phyloP scores from a whole-genome alignment of 2,888 invertebrate species.

The Hemithea aestivaria region DNA sequence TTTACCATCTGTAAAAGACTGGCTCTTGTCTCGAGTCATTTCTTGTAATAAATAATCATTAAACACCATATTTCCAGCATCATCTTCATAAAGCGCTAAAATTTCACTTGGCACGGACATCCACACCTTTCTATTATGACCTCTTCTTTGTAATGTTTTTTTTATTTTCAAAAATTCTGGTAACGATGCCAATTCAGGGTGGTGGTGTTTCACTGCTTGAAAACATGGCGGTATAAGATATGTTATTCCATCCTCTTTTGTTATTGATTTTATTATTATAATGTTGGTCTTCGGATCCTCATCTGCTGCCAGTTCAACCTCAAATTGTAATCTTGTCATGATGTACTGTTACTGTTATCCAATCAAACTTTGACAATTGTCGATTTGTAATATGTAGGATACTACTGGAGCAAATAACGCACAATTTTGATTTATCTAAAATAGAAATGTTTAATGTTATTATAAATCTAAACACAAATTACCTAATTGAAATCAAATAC shows the following conservation, averaged over 20 bases:
- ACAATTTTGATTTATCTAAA: no score
- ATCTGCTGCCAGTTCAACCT: slow-evolving; percentile 17
- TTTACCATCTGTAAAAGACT: slow-evolving; percentile 25
- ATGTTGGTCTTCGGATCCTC: slow-evolving; percentile 26
- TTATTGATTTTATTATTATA: slow-evolving; percentile 27
- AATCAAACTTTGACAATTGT: no score
- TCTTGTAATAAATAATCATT: slow-evolving; percentile 18
- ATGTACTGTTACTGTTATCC: no score
- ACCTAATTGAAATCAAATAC: no score
- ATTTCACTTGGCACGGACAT: slow-evolving; percentile 6
- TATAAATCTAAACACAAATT: no score
- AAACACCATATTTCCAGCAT: slow-evolving; percentile 11
- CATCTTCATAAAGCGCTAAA: slow-evolving; percentile 16
- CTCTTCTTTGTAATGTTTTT: slow-evolving; percentile 17
- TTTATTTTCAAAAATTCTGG: slow-evolving; percentile 1
- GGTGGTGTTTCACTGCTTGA: slow-evolving; percentile 17
- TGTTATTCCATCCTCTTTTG: slow-evolving; percentile 13
- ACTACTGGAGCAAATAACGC: no score
- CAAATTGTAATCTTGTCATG: no score
- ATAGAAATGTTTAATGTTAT: no score
- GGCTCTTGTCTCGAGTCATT: slow-evolving; percentile 9
- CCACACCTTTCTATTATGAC: slow-evolving; percentile 18
- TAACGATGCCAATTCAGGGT: not conserved
- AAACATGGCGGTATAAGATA: slow-evolving; percentile 22
- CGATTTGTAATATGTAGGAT: no score